Percentiles rank a stretch among this genome's conserved stretches.
These are phyloP conservation scores for Embidobia sp. DNA, from an alignment of 2,888 invertebrate genomes.

Conservation along the genomic window DNA sequence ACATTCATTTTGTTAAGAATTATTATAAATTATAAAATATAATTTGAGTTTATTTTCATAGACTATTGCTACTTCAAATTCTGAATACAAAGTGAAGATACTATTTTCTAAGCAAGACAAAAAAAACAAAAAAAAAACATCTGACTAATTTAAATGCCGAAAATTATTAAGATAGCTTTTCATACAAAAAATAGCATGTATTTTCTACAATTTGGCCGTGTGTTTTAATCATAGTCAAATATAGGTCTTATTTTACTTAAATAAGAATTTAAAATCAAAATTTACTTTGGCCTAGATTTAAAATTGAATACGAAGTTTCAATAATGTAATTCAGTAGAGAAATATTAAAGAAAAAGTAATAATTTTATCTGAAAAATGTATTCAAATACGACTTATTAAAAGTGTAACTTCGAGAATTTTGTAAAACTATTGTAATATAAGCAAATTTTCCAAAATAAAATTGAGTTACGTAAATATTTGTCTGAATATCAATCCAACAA, in stretches of 20 bases:
- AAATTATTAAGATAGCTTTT: too few species aligned
- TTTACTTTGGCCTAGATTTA: neutral
- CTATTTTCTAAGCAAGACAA: neutral
- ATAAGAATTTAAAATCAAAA: conserved; percentile 1
- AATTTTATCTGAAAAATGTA: neutral
- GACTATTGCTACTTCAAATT: neutral
- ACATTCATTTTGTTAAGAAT: too few species aligned
- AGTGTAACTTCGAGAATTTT: too few species aligned
- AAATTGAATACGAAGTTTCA: neutral
- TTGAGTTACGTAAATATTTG: too few species aligned
- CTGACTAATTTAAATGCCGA: neutral
- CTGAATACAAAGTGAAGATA: neutral
- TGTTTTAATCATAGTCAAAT: neutral
- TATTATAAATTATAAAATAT: neutral
- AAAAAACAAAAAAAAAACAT: neutral
- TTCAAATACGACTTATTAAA: neutral
- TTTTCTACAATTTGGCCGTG: too few species aligned
- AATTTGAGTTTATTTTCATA: neutral
- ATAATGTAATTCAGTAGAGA: neutral
- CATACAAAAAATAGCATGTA: too few species aligned
- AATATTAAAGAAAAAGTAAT: neutral
- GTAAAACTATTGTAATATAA: too few species aligned
- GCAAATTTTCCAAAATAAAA: too few species aligned
- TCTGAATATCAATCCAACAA: too few species aligned
- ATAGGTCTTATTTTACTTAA: neutral